Percentiles rank a stretch among this genome's conserved stretches.
Evolutionary conservation across 1,140 invertebrate genomes (phyloP).

Genomic region (Stenopsyche tienmushanensis): DNA sequence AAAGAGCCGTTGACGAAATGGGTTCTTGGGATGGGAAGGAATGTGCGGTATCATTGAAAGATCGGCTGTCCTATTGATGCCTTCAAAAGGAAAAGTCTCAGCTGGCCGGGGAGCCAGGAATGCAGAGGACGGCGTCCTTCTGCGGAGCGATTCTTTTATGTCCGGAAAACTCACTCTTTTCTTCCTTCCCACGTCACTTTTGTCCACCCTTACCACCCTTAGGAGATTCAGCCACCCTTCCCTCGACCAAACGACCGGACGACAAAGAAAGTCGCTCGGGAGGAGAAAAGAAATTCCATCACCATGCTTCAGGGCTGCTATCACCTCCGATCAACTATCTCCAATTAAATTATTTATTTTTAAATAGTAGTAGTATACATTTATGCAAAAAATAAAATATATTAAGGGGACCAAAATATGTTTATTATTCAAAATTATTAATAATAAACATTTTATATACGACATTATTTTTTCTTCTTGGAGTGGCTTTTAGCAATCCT

Average conservation of each 20-base stretch:
- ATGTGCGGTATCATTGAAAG: background rate
- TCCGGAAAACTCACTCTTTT: slow-evolving; percentile 14
- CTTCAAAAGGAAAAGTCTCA: slow-evolving; percentile 20
- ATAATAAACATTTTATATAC: no score
- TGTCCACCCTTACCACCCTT: background rate
- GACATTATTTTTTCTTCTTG: no score
- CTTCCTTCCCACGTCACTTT: slow-evolving; percentile 2
- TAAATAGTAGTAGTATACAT: no score
- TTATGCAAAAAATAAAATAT: background rate
- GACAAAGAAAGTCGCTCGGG: slow-evolving; percentile 22
- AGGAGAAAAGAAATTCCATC: slow-evolving; percentile 17
- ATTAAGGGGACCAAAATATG: background rate
- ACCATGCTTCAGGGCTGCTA: slow-evolving; percentile 2
- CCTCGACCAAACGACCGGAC: slow-evolving; percentile 15
- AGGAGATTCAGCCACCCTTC: background rate
- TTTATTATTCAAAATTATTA: background rate
- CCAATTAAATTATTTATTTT: no score
- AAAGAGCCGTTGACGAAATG: no score
- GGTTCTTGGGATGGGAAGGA: slow-evolving; percentile 3
- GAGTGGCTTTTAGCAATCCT: no score
- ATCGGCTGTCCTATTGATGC: slow-evolving; percentile 12
- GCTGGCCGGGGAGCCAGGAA: background rate
- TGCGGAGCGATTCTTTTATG: slow-evolving; percentile 5
- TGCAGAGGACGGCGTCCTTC: slow-evolving; percentile 2
- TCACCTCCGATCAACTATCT: no score